phyloP scores from a whole-genome alignment of 2,888 invertebrate genomes.

The Noctua janthe region DNA sequence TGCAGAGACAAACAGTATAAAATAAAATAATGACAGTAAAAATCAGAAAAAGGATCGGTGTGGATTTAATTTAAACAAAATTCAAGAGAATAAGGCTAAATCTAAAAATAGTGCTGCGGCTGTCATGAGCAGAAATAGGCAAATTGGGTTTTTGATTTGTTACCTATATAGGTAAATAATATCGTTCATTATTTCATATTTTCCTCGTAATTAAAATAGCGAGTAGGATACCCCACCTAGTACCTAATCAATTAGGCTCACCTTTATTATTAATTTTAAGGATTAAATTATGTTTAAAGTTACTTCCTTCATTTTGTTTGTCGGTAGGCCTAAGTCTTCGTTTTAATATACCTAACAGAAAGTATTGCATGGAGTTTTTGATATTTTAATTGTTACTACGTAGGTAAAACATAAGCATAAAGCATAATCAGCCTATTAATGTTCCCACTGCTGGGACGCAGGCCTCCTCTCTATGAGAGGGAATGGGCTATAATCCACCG shows the following conservation, averaged over 20 bases:
- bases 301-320: background rate
- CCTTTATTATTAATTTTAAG: background rate
- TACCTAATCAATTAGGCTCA: background rate
- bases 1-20: too few relatives aligned
- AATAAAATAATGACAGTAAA: background rate
- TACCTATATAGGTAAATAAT: background rate
- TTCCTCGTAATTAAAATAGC: slow-evolving; percentile 13
- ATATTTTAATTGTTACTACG: background rate
- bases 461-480: too few relatives aligned
- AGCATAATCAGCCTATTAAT: too few relatives aligned
- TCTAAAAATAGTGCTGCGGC: background rate
- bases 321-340: background rate
- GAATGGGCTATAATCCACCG: too few relatives aligned
- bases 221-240: too few relatives aligned
- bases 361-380: background rate
- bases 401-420: background rate
- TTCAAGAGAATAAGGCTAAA: background rate
- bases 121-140: background rate
- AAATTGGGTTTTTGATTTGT: background rate
- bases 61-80: background rate
- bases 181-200: background rate
- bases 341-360: background rate
- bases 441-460: too few relatives aligned
- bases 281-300: background rate
- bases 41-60: background rate